Percentiles rank a stretch among this genome's conserved stretches.
These are phyloP conservation scores for Noctua fimbriata DNA, from an alignment of 2,888 invertebrate species.

Conservation along the genomic window DNA sequence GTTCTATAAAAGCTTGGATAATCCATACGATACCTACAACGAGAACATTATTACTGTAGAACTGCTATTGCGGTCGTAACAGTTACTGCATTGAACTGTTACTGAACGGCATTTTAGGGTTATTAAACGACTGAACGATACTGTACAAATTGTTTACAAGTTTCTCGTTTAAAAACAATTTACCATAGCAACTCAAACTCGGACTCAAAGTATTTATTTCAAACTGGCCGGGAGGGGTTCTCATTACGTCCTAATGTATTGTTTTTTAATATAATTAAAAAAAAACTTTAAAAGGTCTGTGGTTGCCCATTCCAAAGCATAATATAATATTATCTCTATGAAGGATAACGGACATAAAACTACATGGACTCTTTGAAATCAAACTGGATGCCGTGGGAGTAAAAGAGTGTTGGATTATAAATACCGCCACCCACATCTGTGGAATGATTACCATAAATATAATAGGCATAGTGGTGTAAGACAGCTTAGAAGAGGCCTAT, in stretches of 20 bases:
- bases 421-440: not conserved
- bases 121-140: conserved; percentile 1
- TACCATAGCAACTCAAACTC: not conserved
- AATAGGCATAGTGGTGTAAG: not conserved
- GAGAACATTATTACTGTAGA: not conserved
- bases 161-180: not conserved
- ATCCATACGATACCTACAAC: not conserved
- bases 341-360: not conserved
- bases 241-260: too few species aligned
- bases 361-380: not conserved
- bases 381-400: not conserved
- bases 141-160: not conserved
- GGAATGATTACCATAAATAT: not conserved
- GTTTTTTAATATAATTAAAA: too few species aligned
- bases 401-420: not conserved
- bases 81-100: conserved; percentile 4
- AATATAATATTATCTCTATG: not conserved
- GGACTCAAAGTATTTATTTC: not conserved
- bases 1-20: not conserved
- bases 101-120: not conserved
- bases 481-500: not conserved
- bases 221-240: not conserved
- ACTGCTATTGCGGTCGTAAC: conserved; percentile 9
- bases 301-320: not conserved
- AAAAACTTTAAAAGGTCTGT: not conserved